These are phyloP conservation scores for Apodemia zela DNA, from an alignment of 2,888 invertebrate genomes.

Conservation along the genomic window DNA sequence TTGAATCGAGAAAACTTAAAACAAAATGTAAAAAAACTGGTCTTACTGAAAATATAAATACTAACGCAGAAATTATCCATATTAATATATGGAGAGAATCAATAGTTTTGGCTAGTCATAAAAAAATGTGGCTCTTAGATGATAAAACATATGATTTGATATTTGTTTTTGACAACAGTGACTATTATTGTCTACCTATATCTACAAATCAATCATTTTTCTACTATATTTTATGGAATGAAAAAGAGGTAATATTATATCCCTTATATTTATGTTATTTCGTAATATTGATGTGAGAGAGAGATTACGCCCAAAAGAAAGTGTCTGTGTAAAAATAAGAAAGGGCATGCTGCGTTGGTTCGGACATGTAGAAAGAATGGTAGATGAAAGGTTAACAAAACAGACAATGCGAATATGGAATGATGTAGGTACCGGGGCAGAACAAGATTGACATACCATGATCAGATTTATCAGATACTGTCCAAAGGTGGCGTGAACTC, in stretches of 20 bases:
- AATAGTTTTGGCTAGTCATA: slow-evolving; percentile 43
- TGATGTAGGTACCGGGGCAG: too few relatives aligned
- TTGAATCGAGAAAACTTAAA: slow-evolving; percentile 37
- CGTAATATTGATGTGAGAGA: too few relatives aligned
- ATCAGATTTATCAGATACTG: too few relatives aligned
- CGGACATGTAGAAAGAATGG: too few relatives aligned
- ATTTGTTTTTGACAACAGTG: slow-evolving; percentile 46
- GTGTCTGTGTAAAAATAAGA: too few relatives aligned
- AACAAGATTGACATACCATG: too few relatives aligned
- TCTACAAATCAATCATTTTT: slow-evolving; percentile 46
- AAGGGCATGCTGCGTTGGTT: too few relatives aligned
- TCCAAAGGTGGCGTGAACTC: too few relatives aligned
- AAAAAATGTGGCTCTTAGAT: slow-evolving; percentile 56
- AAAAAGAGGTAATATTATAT: slow-evolving; percentile 45
- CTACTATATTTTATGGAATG: slow-evolving; percentile 52
- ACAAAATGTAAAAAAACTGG: slow-evolving; percentile 56
- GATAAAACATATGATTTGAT: slow-evolving; percentile 43
- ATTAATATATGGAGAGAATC: slow-evolving; percentile 50
- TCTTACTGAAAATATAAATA: slow-evolving; percentile 40
- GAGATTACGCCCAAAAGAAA: too few relatives aligned
- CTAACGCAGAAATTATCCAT: slow-evolving; percentile 38
- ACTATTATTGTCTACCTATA: slow-evolving; percentile 48
- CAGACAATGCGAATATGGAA: too few relatives aligned
- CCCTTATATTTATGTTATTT: too few relatives aligned
- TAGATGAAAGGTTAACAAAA: too few relatives aligned